Percentiles rank a stretch among this genome's conserved stretches.
Conservation (phyloP, 2,113 vertebrate genomes). For the Dissostichus mawsoni region DNA sequence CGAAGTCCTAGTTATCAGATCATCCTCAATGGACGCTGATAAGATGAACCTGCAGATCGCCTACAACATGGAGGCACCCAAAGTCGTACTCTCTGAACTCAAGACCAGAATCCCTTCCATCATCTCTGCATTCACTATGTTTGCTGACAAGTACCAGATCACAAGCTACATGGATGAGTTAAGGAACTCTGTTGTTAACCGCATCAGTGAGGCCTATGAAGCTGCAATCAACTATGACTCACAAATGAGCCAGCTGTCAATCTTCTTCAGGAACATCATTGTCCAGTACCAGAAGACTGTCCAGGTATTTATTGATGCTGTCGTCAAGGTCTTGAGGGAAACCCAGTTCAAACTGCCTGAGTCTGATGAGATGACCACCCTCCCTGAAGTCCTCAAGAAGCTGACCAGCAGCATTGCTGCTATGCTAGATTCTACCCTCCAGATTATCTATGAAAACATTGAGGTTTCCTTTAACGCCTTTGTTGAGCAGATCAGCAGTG, state of each 20-base stretch:
- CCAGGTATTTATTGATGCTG: constrained; percentile 81
- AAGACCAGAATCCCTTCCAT: constrained; percentile 80
- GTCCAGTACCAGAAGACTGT: constrained; percentile 79
- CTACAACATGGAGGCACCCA: constrained; percentile 85
- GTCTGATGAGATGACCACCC: constrained; percentile 78
- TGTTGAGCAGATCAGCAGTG: constrained; percentile 76
- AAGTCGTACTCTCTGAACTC: constrained; percentile 81
- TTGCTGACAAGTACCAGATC: constrained; percentile 80
- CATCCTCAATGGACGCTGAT: constrained; percentile 73
- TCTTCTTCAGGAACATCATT: constrained; percentile 78
- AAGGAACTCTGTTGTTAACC: constrained; percentile 70
- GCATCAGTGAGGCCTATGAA: constrained; percentile 71
- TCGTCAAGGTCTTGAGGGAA: constrained; percentile 84
- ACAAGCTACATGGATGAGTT: constrained; percentile 49
- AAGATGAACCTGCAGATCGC: constrained; percentile 81
- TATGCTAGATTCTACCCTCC: constrained; percentile 70
- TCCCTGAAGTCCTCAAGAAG: constrained; percentile 82
- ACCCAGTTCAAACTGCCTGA: constrained; percentile 87
- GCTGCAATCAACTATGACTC: constrained; percentile 68
- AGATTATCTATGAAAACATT: constrained; percentile 59
- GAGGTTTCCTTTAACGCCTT: constrained; percentile 77
- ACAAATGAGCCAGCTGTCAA: constrained; percentile 78
- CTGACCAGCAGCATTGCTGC: constrained; percentile 67
- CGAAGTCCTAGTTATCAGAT: constrained; percentile 83
- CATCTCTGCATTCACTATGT: constrained; percentile 49